Evolutionary conservation across 2,888 invertebrate genomes (phyloP).

Genomic region (Tribolium freemani): DNA sequence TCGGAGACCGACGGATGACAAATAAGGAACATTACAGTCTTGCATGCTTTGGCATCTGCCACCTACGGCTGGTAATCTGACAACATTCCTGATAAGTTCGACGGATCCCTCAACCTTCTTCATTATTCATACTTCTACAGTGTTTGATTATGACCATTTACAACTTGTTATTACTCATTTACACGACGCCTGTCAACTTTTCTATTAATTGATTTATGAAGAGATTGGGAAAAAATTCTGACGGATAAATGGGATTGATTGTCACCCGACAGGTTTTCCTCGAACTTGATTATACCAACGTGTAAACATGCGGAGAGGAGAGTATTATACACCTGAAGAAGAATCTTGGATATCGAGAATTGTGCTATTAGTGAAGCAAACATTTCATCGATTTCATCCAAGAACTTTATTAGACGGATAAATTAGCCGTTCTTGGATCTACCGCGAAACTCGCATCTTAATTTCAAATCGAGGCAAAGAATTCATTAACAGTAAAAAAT

Average conservation of each 20-base stretch:
- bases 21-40: conserved; percentile 58
- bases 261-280: conserved; percentile 37
- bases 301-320: neutral
- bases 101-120: conserved; percentile 59
- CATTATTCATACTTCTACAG: conserved; percentile 57
- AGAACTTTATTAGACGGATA: neutral
- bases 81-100: conserved; percentile 63
- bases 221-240: conserved; percentile 18
- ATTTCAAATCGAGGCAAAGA: neutral
- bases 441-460: too few species aligned
- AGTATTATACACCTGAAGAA: neutral
- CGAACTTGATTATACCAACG: conserved; percentile 27
- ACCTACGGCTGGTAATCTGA: conserved; percentile 61
- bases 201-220: conserved; percentile 50
- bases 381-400: neutral
- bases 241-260: conserved; percentile 32
- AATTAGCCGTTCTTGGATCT: too few species aligned
- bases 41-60: conserved; percentile 53
- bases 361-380: neutral
- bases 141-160: conserved; percentile 55
- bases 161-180: conserved; percentile 50
- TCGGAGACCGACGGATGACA: conserved; percentile 53
- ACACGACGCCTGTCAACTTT: conserved; percentile 51
- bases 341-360: neutral
- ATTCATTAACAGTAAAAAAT: too few species aligned